Conservation (phyloP, 2,888 invertebrate species). For the Entomobrya multifasciata region DNA sequence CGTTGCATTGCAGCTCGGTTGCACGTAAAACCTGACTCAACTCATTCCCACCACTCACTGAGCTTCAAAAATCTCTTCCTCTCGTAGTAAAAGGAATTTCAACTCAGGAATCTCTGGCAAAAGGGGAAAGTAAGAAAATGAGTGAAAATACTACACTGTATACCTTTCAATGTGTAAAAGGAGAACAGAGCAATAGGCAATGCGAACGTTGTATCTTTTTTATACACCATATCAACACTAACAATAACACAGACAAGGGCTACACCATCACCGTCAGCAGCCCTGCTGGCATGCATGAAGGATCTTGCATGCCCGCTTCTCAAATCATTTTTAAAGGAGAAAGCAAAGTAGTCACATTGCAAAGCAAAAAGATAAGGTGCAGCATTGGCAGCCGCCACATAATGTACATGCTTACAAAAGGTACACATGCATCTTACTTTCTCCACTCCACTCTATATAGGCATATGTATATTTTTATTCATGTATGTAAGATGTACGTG, state of each 20-base stretch:
- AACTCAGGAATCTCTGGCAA: constrained; percentile 63
- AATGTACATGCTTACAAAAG: too few species aligned
- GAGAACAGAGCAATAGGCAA: background rate
- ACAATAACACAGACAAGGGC: constrained; percentile 13
- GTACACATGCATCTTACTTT: background rate
- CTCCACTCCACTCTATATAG: background rate
- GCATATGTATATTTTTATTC: too few species aligned
- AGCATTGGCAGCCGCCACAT: too few species aligned
- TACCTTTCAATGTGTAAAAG: background rate
- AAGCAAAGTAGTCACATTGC: background rate
- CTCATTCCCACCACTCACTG: constrained; percentile 58
- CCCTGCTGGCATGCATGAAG: constrained; percentile 8
- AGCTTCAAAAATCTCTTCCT: constrained; percentile 65
- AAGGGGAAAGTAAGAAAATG: constrained; percentile 55
- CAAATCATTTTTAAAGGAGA: constrained; percentile 2
- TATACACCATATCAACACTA: constrained; percentile 12
- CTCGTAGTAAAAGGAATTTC: constrained; percentile 54
- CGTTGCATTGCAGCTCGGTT: constrained; percentile 18
- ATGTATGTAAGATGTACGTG: too few species aligned
- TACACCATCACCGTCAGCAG: constrained; percentile 5
- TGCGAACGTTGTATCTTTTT: background rate
- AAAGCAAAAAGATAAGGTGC: background rate
- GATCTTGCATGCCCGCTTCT: background rate
- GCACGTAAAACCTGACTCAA: constrained; percentile 61
- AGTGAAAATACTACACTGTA: constrained; percentile 12